Conservation (phyloP, 2,888 invertebrate genomes). For the Xiphydria camelus region DNA sequence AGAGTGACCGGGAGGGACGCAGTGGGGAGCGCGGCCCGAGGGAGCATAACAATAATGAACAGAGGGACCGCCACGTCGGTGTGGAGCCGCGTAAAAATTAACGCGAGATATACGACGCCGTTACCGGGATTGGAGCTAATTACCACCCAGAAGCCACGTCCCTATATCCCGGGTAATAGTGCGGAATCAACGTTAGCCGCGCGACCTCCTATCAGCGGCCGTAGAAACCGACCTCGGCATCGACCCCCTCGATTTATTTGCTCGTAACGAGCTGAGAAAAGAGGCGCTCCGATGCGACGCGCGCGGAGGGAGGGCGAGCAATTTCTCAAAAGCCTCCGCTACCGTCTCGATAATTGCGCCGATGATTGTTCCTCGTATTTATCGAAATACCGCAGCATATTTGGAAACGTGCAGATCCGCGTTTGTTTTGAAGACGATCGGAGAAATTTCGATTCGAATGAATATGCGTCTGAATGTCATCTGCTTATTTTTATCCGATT, state of each 20-base stretch:
- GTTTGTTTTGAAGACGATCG: too few species aligned
- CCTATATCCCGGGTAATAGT: constrained; percentile 36
- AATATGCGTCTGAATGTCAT: too few species aligned
- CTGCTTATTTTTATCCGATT: too few species aligned
- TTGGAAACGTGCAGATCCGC: too few species aligned
- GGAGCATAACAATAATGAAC: constrained; percentile 43
- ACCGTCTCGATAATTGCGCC: too few species aligned
- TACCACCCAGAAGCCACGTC: constrained; percentile 52
- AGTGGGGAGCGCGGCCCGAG: too few species aligned
- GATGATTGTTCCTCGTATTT: too few species aligned
- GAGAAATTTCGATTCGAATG: too few species aligned
- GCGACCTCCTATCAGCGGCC: constrained; percentile 40
- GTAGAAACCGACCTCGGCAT: constrained; percentile 32
- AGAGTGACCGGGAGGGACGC: too few species aligned
- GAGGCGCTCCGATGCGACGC: too few species aligned
- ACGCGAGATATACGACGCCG: constrained; percentile 50
- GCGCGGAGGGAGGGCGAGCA: constrained; percentile 10
- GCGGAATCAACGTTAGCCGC: constrained; percentile 42
- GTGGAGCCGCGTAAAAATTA: constrained; percentile 40
- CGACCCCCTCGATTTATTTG: constrained; percentile 45
- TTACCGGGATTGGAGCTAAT: constrained; percentile 53
- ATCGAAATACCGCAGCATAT: too few species aligned
- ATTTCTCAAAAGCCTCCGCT: too few species aligned
- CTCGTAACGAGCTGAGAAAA: constrained; percentile 42
- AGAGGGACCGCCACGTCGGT: constrained; percentile 41